phyloP scores from a whole-genome alignment of 2,888 invertebrate species.

The Danaus chrysippus region DNA sequence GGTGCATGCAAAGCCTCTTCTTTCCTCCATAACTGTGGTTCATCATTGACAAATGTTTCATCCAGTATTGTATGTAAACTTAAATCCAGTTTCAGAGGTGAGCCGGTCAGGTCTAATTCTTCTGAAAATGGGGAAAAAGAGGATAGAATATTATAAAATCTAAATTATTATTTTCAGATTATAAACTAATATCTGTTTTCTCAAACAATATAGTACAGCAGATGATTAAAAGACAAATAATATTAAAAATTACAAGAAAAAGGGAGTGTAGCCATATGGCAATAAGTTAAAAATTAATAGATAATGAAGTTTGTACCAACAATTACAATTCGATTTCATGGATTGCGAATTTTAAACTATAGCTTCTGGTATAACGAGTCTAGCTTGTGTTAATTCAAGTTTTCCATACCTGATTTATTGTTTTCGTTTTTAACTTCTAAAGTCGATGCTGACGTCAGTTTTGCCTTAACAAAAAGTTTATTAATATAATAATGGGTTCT shows the following conservation, averaged over 20 bases:
- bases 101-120: slow-evolving; percentile 73
- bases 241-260: too few relatives aligned
- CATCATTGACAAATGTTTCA: slow-evolving; percentile 66
- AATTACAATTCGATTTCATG: too few relatives aligned
- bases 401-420: slow-evolving; percentile 45
- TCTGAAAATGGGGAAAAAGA: slow-evolving; percentile 44
- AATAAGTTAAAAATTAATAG: too few relatives aligned
- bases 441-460: slow-evolving; percentile 33
- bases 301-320: too few relatives aligned
- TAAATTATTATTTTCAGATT: too few relatives aligned
- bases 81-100: slow-evolving; percentile 73
- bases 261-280: too few relatives aligned
- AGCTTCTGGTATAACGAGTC: too few relatives aligned
- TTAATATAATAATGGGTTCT: background rate
- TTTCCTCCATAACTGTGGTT: slow-evolving; percentile 68
- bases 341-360: too few relatives aligned
- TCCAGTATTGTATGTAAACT: slow-evolving; percentile 68
- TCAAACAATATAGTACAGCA: too few relatives aligned
- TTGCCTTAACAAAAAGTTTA: slow-evolving; percentile 39
- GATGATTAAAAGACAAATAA: too few relatives aligned
- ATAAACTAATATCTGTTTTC: too few relatives aligned
- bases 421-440: slow-evolving; percentile 35
- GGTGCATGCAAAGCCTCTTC: slow-evolving; percentile 66
- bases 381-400: background rate
- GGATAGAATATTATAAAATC: background rate